Evolutionary conservation across 2,888 invertebrate species (phyloP), one percentile per base, ranked within the genome.

Genomic region (Catocala fraxini): DNA sequence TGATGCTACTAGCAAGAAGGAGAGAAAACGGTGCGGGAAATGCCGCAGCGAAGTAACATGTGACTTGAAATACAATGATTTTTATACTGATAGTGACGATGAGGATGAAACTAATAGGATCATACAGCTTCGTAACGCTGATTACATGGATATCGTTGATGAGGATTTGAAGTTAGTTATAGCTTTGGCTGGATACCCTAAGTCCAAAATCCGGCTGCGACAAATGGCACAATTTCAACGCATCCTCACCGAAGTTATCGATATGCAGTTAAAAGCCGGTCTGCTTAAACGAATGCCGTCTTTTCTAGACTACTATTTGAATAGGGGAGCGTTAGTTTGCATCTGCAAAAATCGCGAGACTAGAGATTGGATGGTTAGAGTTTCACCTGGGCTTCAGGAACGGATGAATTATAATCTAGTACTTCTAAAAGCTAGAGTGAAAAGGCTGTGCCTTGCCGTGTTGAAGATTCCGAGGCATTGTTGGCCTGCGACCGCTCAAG

Each of bases 281-380:
- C 75, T 93, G 1, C 61, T 93, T 2, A 89, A 88, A 54, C 86
- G 82, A 25, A 81, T 83, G 0, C 93, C 93, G 0, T 72, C 84
- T 0, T 93, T 93, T 65, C 59, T 90, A 47, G 93, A 93, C 72
- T 93, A 91, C 57, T 93, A 93, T 60, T 62, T 93, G 15, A 92
- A 90, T 61, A 84, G 90, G 58, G 93, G 92, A 41, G 92, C 92
- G 0, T 85, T 93, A 33, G 90, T 93, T 1, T 92, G 91, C 68
- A 85, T 93, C 46, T 93, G 93, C 63, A 92, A 89, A 57, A 90
- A 93, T 71, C 42, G 72, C 0, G 88, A 89, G 0, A 91, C 90
- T 5, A 87, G 90, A 65, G 85, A 93, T 75, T 93, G 93, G 93
- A 77, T 93, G 69, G 88, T 93, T 0, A 81, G 91, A 45, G 76